Evolutionary conservation across 2,888 invertebrate species (phyloP), one percentile per base, ranked within the genome.

Genomic region (Geotrupes spiniger): DNA sequence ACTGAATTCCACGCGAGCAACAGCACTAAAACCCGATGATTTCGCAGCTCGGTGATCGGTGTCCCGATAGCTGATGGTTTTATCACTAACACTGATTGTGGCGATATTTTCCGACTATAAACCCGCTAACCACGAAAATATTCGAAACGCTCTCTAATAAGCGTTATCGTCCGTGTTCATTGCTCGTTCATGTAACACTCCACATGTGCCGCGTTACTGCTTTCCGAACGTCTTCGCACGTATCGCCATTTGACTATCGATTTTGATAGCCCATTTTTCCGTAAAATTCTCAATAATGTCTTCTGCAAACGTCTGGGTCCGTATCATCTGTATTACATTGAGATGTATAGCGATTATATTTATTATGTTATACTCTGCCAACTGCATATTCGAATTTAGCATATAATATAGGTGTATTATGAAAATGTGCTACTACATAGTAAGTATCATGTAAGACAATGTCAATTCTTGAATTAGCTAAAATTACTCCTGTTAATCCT

Each of bases 71-170:
- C 65, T 66, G 66, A 66, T 68, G 68, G 66, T 68, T 69, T 69
- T 68, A 69, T 69, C 68, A 67, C 67, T 64, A 63, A 58, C 65
- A 65, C 66, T 68, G 68, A 69, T 69, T 68, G 65, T 59, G 57
- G 60, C 56, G 67, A 67, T 67, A 67, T 67, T 66, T 65, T 60
- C 64, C 66, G 63, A 59, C 63, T 63, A 61, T 68, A 68, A 68
- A 66, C 57, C 56, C 54, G 56, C 63, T 59, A 60, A 63, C 62
- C 63, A 56, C 66, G 61, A 64, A 67, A 69, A 65, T 64, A 67
- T 68, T 62, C 62, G 60, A 65, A 65, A 67, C 60, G 63, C 61
- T 63, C 62, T 56, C 60, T 63, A 64, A 64, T 63, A 64, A 66
- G 63, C 59, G 62, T 62, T 64, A 66, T 64, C 64, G 58, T 49